These are phyloP conservation scores for Dioctria rufipes DNA, from an alignment of 2,888 invertebrate genomes.

Conservation along the genomic window DNA sequence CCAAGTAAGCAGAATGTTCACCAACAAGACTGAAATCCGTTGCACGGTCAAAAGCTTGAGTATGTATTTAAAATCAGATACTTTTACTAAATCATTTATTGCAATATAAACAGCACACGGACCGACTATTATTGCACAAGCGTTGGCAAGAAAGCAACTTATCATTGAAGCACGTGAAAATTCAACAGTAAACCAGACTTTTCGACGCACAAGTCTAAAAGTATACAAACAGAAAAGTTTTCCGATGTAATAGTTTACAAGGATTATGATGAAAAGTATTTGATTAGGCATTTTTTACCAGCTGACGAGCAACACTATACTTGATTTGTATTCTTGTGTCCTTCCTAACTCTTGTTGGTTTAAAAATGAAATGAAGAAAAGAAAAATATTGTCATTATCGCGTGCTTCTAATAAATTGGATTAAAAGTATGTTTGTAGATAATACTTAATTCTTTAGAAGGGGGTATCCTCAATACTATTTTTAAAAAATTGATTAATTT, in stretches of 20 bases:
- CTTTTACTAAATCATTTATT: not conserved
- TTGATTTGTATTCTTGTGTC: too few relatives aligned
- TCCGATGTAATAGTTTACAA: conserved; percentile 18
- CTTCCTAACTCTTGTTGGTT: too few relatives aligned
- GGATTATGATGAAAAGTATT: not conserved
- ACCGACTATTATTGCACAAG: not conserved
- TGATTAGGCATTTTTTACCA: not conserved
- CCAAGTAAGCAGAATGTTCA: not conserved
- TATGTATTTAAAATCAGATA: not conserved
- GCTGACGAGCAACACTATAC: too few relatives aligned
- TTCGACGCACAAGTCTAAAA: not conserved
- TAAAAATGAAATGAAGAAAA: too few relatives aligned
- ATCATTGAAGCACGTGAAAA: not conserved
- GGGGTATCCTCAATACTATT: too few relatives aligned
- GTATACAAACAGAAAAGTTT: not conserved
- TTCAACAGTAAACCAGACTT: not conserved
- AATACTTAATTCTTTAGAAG: too few relatives aligned
- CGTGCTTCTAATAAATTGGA: too few relatives aligned
- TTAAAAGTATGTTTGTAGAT: too few relatives aligned
- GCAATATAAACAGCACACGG: not conserved
- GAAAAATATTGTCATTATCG: too few relatives aligned
- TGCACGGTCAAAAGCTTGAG: not conserved
- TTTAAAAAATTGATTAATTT: too few relatives aligned
- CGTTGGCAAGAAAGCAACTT: not conserved
- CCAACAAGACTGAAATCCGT: not conserved